Base-by-base conservation (phyloP, 1,140 invertebrate genomes). In the Dinoponera quadriceps region DNA sequence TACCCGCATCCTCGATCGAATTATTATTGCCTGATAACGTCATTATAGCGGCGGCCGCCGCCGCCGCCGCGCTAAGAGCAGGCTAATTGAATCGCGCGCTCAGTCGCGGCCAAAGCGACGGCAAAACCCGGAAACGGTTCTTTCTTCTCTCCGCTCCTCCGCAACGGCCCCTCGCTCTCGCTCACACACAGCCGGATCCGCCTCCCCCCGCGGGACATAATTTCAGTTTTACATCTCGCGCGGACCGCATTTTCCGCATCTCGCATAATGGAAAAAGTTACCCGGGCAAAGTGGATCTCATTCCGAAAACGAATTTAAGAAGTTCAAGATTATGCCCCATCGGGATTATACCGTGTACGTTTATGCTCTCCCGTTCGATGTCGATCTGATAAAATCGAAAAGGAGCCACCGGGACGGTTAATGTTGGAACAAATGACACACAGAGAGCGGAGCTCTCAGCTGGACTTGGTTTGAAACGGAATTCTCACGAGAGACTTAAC, bases 21-120 rank as follows among this genome's bases (percentile, higher is more conserved):
- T 85, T 84, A 71, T 60, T 68, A 27, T 44, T 44, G 73, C 49
- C 22, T 16, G 27, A 29, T 84, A 84, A 85, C 49, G 57, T 78
- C 68, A 77, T 71, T 78, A 71, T 20, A 44, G 59, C 29, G 29
- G 22, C 54, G 57, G n/a, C 22, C 55, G 55, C 49, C 57, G 59
- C 13, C 48, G 38, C 14, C 22, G 33, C n/a, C 44, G 63, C 27
- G 51, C 51, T 80, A 80, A 80, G 75, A 80, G 65, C 33, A 63
- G 18, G 57, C 55, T 86, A 86, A 86, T 85, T 86, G 51, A 75
- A 84, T 84, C 81, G 77, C 33, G 55, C 57, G 82, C 78, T 85
- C 84, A 51, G 44, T 44, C 27, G 57, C 44, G 29, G 57, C 65
- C 44, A 48, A 57, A 80, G 65, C 22, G 65, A 48, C 38, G n/a